Conservation (phyloP, 2,888 invertebrate genomes). For the Syritta pipiens region DNA sequence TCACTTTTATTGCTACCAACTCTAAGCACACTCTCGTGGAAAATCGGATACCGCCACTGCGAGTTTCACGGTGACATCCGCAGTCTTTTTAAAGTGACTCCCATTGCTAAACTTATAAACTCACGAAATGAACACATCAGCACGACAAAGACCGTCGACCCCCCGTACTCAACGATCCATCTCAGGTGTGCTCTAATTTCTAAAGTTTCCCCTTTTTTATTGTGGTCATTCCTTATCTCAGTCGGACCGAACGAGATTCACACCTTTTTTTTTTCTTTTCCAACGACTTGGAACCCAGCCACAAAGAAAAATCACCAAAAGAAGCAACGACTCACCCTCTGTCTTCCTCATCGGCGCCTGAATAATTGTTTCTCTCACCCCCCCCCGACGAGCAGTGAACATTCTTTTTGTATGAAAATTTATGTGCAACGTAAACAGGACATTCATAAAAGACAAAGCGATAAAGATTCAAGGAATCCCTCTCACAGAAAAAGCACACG, state of each 20-base stretch:
- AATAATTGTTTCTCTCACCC: slow-evolving; percentile 3
- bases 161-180: not conserved
- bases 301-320: not conserved
- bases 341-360: too few species aligned
- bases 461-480: slow-evolving; percentile 16
- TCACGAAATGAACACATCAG: slow-evolving; percentile 1
- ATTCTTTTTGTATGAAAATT: slow-evolving; percentile 4
- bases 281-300: slow-evolving; percentile 1
- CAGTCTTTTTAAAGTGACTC: not conserved
- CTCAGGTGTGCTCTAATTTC: slow-evolving; percentile 43
- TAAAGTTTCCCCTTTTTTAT: slow-evolving; percentile 19
- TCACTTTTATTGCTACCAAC: too few species aligned
- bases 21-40: too few species aligned
- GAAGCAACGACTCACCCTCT: not conserved
- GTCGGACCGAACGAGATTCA: slow-evolving; percentile 17
- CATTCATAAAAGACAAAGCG: slow-evolving; percentile 28
- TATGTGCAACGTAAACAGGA: slow-evolving; percentile 32
- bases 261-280: slow-evolving; percentile 8
- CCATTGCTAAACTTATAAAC: not conserved
- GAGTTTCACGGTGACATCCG: too few species aligned
- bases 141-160: not conserved
- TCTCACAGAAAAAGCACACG: not conserved
- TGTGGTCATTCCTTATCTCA: slow-evolving; percentile 32
- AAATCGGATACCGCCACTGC: too few species aligned
- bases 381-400: not conserved